A percentile compares a stretch with the other conserved stretches of the same genome.
These are phyloP conservation scores for Pipistrellus kuhlii DNA, from an alignment of 2,797 vertebrate species.

Conservation along the genomic window DNA sequence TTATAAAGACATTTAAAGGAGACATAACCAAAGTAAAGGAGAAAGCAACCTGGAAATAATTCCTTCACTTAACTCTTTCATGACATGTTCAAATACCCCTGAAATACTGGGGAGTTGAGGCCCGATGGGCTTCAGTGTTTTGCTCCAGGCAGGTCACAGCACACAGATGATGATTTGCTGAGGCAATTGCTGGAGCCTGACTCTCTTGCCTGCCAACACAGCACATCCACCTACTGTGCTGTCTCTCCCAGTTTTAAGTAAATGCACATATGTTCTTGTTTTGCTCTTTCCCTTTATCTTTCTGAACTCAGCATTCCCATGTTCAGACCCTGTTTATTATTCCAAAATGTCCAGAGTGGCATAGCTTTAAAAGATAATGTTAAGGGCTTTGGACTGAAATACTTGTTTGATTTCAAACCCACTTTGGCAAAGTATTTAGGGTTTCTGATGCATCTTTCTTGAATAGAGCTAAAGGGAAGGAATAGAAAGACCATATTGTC, in stretches of 20 bases:
- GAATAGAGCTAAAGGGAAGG: not conserved
- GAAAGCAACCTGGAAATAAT: slow-evolving; percentile 22
- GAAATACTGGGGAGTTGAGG: not conserved
- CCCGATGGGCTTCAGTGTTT: not conserved
- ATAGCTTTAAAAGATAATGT: slow-evolving; percentile 28
- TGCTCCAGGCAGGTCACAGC: slow-evolving; percentile 23
- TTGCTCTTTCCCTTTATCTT: slow-evolving; percentile 67
- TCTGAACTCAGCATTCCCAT: slow-evolving; percentile 55
- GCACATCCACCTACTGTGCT: slow-evolving; percentile 68
- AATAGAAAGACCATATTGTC: not conserved
- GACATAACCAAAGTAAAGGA: not conserved
- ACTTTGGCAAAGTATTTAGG: not conserved
- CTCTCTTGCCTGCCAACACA: slow-evolving; percentile 31
- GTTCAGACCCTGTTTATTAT: slow-evolving; percentile 27
- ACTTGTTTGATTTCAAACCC: slow-evolving; percentile 6
- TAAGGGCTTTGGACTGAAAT: not conserved
- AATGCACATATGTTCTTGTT: slow-evolving; percentile 76
- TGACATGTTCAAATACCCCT: slow-evolving; percentile 13
- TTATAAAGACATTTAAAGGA: slow-evolving; percentile 47
- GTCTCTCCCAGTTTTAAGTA: slow-evolving; percentile 77
- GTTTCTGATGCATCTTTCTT: slow-evolving; percentile 7
- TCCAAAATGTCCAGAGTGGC: slow-evolving; percentile 40
- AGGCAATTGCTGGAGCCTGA: not conserved
- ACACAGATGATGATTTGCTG: not conserved
- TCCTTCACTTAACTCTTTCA: slow-evolving; percentile 55